Evolutionary conservation across 2,113 vertebrate species (phyloP), one percentile per base, ranked within the genome.

Genomic region (Galeopterus variegatus): DNA sequence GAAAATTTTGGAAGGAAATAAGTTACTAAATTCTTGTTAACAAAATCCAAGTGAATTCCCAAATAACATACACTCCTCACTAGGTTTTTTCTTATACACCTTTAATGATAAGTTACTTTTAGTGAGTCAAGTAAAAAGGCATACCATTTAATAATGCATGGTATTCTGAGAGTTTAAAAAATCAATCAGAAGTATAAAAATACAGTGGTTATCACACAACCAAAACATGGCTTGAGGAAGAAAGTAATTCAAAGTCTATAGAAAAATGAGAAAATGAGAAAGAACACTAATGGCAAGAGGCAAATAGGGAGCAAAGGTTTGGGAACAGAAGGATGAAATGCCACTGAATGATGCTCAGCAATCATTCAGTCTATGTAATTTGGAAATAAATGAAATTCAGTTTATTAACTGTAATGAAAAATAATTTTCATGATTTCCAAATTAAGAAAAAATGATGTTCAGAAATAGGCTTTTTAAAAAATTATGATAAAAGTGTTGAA

Each of bases 361-460:
- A 45, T 48, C 69, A 91, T 58, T 77, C 45, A 77, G 2, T 62
- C 10, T 64, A 52, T 5, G 31, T 19, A 83, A 80, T 58, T 52
- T 85, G 17, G 67, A 86, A 97, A 80, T 56, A 93, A 73, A 8
- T 81, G 69, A 97, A 90, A 91, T 64, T 64, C 14, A 75, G 31
- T 62, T 87, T 76, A 77, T 65, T 62, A 83, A 87, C 17, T 90
- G 62, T 76, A 90, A 88, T 83, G n/a, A 84, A 94, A 95, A 97
- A 92, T 62, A 88, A 64, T 48, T 92, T 56, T 81, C 62, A 75
- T 72, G 60, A 93, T 90, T 95, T 92, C 67, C 60, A 95, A 95
- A 96, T 88, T 77, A 54, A 69, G 48, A 73, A 89, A 87, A 96
- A 93, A 58, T 65, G 7, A 89, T 83, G 18, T 85, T 95, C 56